Percentiles rank a stretch among this genome's conserved stretches.
Conservation (phyloP, 2,888 invertebrate genomes). For the Neria commutata region DNA sequence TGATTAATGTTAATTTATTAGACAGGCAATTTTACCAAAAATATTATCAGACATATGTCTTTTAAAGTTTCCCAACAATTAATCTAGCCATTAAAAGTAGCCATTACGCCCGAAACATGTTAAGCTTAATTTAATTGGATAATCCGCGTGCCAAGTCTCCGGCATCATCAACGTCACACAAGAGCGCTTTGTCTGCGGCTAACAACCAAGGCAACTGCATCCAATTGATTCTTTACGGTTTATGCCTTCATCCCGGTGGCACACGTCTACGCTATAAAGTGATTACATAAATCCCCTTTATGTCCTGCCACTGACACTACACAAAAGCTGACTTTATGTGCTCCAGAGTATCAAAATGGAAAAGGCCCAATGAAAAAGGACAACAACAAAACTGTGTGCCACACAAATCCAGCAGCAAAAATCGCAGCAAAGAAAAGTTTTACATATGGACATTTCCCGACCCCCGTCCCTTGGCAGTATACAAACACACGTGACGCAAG, state of each 20-base stretch:
- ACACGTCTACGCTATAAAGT: conserved; percentile 13
- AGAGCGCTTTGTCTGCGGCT: background rate
- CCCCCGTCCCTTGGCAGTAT: background rate
- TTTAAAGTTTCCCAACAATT: too few species aligned
- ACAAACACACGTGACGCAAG: background rate
- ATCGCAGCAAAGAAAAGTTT: conserved; percentile 4
- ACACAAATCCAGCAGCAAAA: conserved; percentile 12
- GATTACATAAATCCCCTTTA: conserved; percentile 19
- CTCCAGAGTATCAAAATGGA: background rate
- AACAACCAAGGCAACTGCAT: background rate
- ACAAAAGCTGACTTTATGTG: conserved; percentile 10
- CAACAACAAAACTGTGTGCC: background rate
- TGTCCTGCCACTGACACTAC: conserved; percentile 12
- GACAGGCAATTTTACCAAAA: too few species aligned
- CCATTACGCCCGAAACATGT: too few species aligned
- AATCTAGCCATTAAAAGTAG: too few species aligned
- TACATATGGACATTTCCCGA: too few species aligned
- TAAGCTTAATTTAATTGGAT: too few species aligned
- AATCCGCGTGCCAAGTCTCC: too few species aligned
- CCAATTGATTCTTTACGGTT: background rate
- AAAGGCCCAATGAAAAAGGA: background rate
- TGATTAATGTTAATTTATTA: too few species aligned
- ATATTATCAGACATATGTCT: too few species aligned
- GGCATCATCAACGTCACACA: too few species aligned
- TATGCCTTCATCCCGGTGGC: conserved; percentile 7